These are phyloP conservation scores for Liasis olivaceus DNA, from an alignment of 2,797 vertebrate genomes.

Conservation along the genomic window DNA sequence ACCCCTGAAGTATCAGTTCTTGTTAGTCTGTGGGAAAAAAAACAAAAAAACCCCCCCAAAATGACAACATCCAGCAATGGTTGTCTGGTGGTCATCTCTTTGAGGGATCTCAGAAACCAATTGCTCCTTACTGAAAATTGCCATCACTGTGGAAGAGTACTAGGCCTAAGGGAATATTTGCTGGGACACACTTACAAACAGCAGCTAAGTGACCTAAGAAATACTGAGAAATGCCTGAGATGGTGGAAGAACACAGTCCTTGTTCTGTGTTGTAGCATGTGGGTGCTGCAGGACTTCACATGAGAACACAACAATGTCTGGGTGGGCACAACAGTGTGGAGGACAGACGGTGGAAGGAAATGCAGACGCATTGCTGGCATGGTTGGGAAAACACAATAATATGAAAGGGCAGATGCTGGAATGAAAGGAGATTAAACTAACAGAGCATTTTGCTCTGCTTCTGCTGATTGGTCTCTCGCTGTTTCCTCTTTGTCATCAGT, in stretches of 20 bases:
- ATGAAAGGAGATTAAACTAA: constrained; percentile 41
- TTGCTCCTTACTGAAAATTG: background rate
- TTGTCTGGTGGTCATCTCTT: background rate
- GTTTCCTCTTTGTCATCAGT: constrained; percentile 55
- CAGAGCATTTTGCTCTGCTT: constrained; percentile 46
- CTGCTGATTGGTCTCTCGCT: constrained; percentile 45
- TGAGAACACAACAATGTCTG: constrained; percentile 55
- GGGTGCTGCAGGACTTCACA: constrained; percentile 57
- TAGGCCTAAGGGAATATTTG: constrained; percentile 41
- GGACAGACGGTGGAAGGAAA: constrained; percentile 27
- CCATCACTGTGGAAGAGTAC: constrained; percentile 43
- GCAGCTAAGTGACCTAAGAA: constrained; percentile 33
- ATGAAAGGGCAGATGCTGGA: constrained; percentile 34
- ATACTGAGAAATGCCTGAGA: constrained; percentile 44
- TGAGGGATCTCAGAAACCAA: constrained; percentile 20
- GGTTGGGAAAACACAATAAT: constrained; percentile 6
- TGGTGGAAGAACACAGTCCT: constrained; percentile 17
- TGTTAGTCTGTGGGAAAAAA: constrained; percentile 8
- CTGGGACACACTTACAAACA: constrained; percentile 53
- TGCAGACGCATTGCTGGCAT: background rate
- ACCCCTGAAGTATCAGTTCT: background rate
- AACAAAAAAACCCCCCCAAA: too few relatives aligned
- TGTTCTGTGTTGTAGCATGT: constrained; percentile 41
- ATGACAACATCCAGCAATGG: constrained; percentile 52
- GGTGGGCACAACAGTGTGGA: constrained; percentile 61